A percentile compares a stretch with the other conserved stretches of the same genome.
Conservation (phyloP, 2,888 invertebrate genomes). For the Volucella inanis region DNA sequence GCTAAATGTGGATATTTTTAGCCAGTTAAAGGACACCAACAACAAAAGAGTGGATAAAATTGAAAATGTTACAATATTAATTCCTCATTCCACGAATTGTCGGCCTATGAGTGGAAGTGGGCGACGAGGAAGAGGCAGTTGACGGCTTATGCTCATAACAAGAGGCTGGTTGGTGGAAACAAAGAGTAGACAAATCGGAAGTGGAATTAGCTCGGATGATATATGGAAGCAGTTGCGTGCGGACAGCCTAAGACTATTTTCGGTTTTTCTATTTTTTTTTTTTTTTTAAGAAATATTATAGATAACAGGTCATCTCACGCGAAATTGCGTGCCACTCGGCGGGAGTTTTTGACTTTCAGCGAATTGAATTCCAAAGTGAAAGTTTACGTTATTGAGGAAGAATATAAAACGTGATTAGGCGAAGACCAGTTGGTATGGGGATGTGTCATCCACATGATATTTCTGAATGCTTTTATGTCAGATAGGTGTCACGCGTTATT, state of each 20-base stretch:
- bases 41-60: not conserved
- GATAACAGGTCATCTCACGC: conserved; percentile 8
- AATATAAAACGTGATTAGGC: too few relatives aligned
- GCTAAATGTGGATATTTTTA: conserved; percentile 55
- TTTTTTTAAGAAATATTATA: not conserved
- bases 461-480: too few relatives aligned
- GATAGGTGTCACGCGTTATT: too few relatives aligned
- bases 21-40: conserved; percentile 1
- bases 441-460: too few relatives aligned
- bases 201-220: conserved; percentile 14
- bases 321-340: not conserved
- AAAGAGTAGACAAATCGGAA: conserved; percentile 34
- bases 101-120: not conserved
- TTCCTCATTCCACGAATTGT: not conserved
- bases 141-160: not conserved
- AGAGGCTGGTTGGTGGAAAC: conserved; percentile 7
- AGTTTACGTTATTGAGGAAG: not conserved
- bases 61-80: conserved; percentile 55
- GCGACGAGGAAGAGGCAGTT: not conserved
- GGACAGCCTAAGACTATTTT: conserved; percentile 20
- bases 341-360: not conserved
- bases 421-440: too few relatives aligned
- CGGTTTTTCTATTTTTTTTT: not conserved
- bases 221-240: not conserved
- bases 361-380: conserved; percentile 9